Evolutionary conservation across 1,140 invertebrate species (phyloP), one percentile per base, ranked within the genome.

Genomic region (Cydia pomonella): DNA sequence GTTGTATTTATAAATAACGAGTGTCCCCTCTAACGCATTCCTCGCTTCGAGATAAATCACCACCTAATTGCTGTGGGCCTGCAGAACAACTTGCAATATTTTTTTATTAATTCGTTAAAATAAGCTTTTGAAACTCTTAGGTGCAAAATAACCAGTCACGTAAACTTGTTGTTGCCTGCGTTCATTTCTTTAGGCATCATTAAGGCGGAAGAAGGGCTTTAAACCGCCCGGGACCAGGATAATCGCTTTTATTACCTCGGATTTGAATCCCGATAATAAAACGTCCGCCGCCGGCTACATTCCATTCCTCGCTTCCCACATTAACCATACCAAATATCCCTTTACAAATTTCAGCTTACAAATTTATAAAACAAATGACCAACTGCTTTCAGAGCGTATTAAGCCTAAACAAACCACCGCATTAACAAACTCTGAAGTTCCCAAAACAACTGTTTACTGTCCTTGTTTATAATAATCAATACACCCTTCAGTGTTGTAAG

Each of bases 381-480:
- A 69, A 69, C 64, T 38, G 64, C 29, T 41, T 69, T 38, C 21
- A 38, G 29, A 10, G 64, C 64, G 29, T 33, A 69, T 69, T 69
- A 66, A 33, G 16, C 64, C 64, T 69, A 69, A 69, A 69, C 29
- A 38, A 69, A 69, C 64, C n/a, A 10, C 63, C 25, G 64, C 16
- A 69, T 38, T n/a, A 18, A 69, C 64, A 69, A 69, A 69, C 64
- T 33, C 64, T 7, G 27, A 23, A 23, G 18, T 3, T n/a, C 27
- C 64, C 16, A 69, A 41, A 69, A 69, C 33, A 69, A 69, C 41
- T 69, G 64, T 69, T 69, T 69, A 69, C 64, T 38, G 63, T 33
- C 27, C n/a, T 69, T 69, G 27, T n/a, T 33, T 69, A 69, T 69
- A 69, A 69, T 69, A 69, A 69, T 69, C 64, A 69, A 69, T 69